phyloP scores from a whole-genome alignment of 2,113 vertebrate species.

The Promerops cafer region DNA sequence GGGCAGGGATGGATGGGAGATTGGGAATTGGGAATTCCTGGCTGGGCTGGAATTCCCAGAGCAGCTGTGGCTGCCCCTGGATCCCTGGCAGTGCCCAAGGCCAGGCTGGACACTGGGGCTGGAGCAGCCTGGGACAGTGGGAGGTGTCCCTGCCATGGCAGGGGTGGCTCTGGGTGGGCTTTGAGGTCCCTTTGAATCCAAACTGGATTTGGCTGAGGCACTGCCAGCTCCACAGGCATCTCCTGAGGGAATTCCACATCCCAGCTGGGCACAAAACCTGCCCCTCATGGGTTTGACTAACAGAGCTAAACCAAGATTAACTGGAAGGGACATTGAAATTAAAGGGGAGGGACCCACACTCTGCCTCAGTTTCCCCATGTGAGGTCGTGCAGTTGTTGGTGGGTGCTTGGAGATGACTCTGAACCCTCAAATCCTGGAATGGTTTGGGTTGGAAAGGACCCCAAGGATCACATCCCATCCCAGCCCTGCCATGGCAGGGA shows the following conservation, averaged over 20 bases:
- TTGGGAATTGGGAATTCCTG: neutral
- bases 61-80: neutral
- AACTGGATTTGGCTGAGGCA: neutral
- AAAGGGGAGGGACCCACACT: no score
- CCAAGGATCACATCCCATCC: neutral
- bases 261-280: neutral
- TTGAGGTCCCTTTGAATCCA: rapidly evolving
- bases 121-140: neutral
- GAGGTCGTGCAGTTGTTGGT: neutral
- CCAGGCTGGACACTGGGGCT: neutral
- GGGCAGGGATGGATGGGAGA: neutral
- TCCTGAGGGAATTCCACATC: neutral
- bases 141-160: neutral
- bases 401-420: neutral
- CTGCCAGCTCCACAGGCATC: neutral
- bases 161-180: neutral
- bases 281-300: neutral
- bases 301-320: rapidly evolving
- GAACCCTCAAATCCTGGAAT: neutral
- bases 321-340: neutral
- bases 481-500: neutral
- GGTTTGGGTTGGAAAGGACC: neutral
- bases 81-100: neutral
- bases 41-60: neutral
- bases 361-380: neutral